Evolutionary conservation across 2,797 vertebrate species (phyloP).

Genomic region (Sebastiscus tertius): DNA sequence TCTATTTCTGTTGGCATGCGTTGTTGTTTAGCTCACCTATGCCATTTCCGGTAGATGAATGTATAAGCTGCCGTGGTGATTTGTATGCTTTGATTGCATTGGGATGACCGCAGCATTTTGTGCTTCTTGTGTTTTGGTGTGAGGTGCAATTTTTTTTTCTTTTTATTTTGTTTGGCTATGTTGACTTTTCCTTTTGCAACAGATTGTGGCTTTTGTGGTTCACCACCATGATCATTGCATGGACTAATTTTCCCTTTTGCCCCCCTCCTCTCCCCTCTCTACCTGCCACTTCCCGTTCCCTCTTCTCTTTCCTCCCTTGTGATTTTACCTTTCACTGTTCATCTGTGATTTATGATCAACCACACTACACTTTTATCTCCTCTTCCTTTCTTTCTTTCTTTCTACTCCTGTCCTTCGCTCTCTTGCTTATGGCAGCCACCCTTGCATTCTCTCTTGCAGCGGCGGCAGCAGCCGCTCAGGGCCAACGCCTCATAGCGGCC

Average conservation of each 20-base stretch:
- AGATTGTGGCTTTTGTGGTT: constrained; percentile 81
- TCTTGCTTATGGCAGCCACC: constrained; percentile 86
- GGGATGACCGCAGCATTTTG: constrained; percentile 67
- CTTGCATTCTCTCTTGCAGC: constrained; percentile 91
- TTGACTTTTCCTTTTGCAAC: constrained; percentile 63
- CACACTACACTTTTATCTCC: constrained; percentile 54
- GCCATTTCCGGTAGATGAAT: constrained; percentile 56
- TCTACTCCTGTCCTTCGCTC: constrained; percentile 69
- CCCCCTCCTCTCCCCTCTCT: constrained; percentile 40
- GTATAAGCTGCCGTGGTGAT: constrained; percentile 74
- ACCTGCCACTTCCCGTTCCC: constrained; percentile 47
- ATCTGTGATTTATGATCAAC: constrained; percentile 74
- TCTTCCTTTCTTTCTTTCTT: constrained; percentile 33
- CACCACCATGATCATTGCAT: constrained; percentile 88
- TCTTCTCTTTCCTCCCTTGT: constrained; percentile 52
- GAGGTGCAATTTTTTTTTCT: constrained; percentile 39
- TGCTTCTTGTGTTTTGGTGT: constrained; percentile 70
- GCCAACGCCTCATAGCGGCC: constrained; percentile 83
- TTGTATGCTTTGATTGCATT: constrained; percentile 68
- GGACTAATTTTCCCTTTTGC: constrained; percentile 87
- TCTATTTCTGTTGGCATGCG: constrained; percentile 57
- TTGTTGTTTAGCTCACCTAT: constrained; percentile 54
- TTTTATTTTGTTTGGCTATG: constrained; percentile 53
- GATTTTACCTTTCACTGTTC: constrained; percentile 65
- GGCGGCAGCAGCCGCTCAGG: constrained; percentile 86